A percentile compares a stretch with the other conserved stretches of the same genome.
These are phyloP conservation scores for Nephrotoma flavescens DNA, from an alignment of 2,888 invertebrate species.

Conservation along the genomic window DNA sequence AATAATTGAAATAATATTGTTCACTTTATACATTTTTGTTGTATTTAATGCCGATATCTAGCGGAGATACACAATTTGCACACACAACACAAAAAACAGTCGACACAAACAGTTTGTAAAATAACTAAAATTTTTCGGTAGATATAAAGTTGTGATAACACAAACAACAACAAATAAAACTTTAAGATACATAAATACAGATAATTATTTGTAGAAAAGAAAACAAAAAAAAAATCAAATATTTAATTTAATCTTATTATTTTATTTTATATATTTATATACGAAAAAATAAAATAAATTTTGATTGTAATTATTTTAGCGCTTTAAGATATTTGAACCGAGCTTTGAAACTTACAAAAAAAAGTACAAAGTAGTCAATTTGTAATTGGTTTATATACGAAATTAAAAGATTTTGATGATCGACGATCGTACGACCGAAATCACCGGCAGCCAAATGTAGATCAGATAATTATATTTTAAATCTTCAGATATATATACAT, in stretches of 20 bases:
- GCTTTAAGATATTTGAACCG: not conserved
- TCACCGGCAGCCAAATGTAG: not conserved
- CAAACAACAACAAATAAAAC: not conserved
- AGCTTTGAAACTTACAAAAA: not conserved
- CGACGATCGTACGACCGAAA: not conserved
- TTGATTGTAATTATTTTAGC: not conserved
- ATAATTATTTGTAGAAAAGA: not conserved
- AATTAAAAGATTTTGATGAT: not conserved
- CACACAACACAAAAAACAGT: not conserved
- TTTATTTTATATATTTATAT: not conserved
- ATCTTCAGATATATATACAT: not conserved
- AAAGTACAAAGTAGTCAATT: not conserved
- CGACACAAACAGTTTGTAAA: not conserved
- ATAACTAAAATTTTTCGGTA: not conserved
- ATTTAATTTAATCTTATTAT: not conserved
- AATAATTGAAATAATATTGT: not conserved
- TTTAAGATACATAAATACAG: not conserved
- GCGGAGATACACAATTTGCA: not conserved
- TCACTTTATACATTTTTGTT: not conserved
- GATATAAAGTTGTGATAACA: not conserved
- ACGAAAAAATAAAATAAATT: not conserved
- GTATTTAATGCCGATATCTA: not conserved
- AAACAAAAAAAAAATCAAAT: not conserved
- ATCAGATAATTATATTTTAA: not conserved
- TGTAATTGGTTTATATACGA: not conserved